phyloP scores from a whole-genome alignment of 2,113 vertebrate species.

The chimpanzee (Pan troglodytes) region NHGRI_mPanTro3-v2.1_pri NC_072410.2:117842501-117843000 shows the following conservation, averaged over 20 bases:
- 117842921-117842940: background rate
- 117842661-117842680: background rate
- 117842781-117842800: background rate
- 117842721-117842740: background rate
- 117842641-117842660: background rate
- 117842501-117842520: background rate
- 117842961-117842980: too few relatives aligned
- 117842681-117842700: background rate
- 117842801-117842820: background rate
- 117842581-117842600: background rate
- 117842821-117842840: background rate
- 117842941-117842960: background rate
- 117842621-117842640: background rate
- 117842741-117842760: background rate
- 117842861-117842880: background rate
- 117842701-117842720: background rate
- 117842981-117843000: background rate
- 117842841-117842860: background rate
- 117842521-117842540: too few relatives aligned
- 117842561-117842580: background rate
- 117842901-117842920: background rate
- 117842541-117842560: background rate
- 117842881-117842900: too few relatives aligned
- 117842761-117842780: background rate
- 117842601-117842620: background rate